Percentiles rank a stretch among this genome's conserved stretches.
Conservation (phyloP, 2,797 vertebrate genomes). For the Enteromius radiatus region DNA sequence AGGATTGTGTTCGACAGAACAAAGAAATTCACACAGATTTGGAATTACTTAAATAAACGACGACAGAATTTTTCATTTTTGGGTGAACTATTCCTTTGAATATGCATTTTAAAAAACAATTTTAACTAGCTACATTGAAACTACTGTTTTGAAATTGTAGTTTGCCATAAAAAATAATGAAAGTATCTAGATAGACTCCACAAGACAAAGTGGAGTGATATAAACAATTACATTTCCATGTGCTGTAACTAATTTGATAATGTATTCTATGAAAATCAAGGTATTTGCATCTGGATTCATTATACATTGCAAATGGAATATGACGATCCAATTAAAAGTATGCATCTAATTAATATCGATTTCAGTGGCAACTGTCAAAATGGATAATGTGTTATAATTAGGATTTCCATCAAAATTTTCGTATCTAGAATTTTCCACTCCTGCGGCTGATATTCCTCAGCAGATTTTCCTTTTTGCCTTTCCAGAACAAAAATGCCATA, state of each 20-base stretch:
- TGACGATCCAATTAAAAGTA: constrained; percentile 19
- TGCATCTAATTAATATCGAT: constrained; percentile 22
- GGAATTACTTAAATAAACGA: no score
- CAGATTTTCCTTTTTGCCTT: constrained; percentile 8
- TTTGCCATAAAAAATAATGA: not conserved
- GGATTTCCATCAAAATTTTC: constrained; percentile 15
- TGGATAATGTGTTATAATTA: constrained; percentile 9
- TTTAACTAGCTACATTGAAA: not conserved
- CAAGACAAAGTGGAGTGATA: not conserved
- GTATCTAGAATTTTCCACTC: not conserved
- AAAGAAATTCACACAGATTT: no score
- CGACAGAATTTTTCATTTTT: no score
- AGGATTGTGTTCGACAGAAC: no score
- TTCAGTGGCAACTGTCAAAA: not conserved
- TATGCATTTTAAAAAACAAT: no score
- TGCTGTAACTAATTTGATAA: not conserved
- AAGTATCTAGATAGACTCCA: not conserved
- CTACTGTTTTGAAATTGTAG: not conserved
- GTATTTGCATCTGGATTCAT: constrained; percentile 15
- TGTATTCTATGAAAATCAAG: constrained; percentile 18
- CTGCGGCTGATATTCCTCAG: constrained; percentile 19
- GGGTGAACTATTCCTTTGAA: no score
- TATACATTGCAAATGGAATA: constrained; percentile 19
- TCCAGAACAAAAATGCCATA: constrained; percentile 23
- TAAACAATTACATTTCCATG: not conserved